phyloP scores from a whole-genome alignment of 2,797 vertebrate genomes.

The Xenopus petersii region DNA sequence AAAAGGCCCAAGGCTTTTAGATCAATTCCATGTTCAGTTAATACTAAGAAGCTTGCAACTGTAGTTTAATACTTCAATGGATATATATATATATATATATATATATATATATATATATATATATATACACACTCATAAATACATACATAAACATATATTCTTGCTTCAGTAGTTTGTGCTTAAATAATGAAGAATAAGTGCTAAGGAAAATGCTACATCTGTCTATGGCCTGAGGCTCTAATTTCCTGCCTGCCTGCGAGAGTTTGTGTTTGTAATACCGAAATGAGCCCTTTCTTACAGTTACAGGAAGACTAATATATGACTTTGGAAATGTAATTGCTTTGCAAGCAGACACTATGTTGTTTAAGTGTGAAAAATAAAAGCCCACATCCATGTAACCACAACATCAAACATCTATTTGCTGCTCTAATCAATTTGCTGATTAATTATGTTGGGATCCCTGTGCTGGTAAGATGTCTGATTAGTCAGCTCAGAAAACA shows the following conservation, averaged over 20 bases:
- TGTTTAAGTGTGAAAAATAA: too few species aligned
- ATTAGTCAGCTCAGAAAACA: too few species aligned
- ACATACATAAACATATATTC: conserved; percentile 52
- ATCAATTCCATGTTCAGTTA: conserved; percentile 88
- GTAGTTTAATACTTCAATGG: conserved; percentile 77
- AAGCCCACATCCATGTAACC: too few species aligned
- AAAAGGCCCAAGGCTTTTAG: conserved; percentile 82
- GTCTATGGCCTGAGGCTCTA: conserved; percentile 62
- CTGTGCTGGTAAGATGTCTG: too few species aligned
- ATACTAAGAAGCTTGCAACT: conserved; percentile 71
- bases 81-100: conserved; percentile 52
- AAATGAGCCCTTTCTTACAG: background rate
- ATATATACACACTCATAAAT: background rate
- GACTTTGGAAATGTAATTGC: background rate
- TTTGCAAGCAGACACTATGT: background rate
- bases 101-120: conserved; percentile 53
- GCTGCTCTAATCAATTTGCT: too few species aligned
- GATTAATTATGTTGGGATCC: too few species aligned
- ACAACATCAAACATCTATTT: too few species aligned
- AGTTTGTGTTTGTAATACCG: conserved; percentile 1
- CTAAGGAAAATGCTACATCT: conserved; percentile 65
- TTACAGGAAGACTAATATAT: background rate
- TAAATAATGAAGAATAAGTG: conserved; percentile 50
- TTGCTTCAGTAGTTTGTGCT: conserved; percentile 69
- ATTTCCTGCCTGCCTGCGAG: conserved; percentile 3